A percentile compares a stretch with the other conserved stretches of the same genome.
phyloP scores from a whole-genome alignment of 2,888 invertebrate genomes.

The Rambutsinella grinnellia region DNA sequence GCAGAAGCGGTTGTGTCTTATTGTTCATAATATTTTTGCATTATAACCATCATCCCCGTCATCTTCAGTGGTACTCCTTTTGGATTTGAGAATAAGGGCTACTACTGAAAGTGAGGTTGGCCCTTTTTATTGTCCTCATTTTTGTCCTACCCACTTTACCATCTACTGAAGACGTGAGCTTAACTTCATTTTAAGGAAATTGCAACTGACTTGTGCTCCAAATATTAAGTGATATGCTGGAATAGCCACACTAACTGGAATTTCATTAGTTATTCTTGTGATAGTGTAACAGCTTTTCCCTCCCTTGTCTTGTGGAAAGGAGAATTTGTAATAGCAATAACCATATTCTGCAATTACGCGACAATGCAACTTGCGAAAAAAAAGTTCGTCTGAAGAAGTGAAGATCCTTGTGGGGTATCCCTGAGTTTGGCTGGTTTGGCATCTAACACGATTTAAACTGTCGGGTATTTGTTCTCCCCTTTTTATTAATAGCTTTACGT shows the following conservation, averaged over 20 bases:
- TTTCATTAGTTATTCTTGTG: background rate
- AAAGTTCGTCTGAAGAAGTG: background rate
- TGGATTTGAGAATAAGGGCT: background rate
- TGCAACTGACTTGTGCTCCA: background rate
- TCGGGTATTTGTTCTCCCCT: constrained; percentile 26
- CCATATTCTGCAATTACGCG: background rate
- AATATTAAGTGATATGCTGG: background rate
- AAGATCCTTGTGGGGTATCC: background rate
- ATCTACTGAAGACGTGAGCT: background rate
- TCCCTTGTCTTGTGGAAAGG: background rate
- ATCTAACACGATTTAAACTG: constrained; percentile 13
- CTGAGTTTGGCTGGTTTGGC: background rate
- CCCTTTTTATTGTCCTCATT: background rate
- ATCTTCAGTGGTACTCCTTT: background rate
- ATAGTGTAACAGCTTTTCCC: background rate
- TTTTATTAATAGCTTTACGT: constrained; percentile 40
- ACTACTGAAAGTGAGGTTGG: background rate
- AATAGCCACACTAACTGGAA: background rate
- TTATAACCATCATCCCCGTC: no score
- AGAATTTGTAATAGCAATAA: background rate
- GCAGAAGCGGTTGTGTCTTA: no score
- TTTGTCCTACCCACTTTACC: background rate
- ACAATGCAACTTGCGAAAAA: background rate
- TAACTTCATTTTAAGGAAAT: background rate
- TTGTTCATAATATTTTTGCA: no score